These are phyloP conservation scores for Aptenodytes forsteri DNA, from an alignment of 2,113 vertebrate genomes.

Conservation along the genomic window DNA sequence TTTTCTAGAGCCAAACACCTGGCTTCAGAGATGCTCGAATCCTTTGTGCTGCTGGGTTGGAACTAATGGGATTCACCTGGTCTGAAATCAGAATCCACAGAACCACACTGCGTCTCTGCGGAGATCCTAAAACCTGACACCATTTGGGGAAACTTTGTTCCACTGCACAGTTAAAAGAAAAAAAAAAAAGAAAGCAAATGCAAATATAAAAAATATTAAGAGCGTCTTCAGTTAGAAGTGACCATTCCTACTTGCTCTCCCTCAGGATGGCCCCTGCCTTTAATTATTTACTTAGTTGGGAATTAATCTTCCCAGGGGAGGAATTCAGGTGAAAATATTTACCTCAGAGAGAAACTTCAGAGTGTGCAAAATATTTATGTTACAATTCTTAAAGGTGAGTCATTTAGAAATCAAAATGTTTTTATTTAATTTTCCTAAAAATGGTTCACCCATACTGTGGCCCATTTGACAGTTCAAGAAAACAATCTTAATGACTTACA, in stretches of 20 bases:
- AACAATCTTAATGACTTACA: conserved; percentile 7
- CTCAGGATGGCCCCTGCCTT: background rate
- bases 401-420: background rate
- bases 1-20: background rate
- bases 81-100: background rate
- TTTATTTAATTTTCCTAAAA: background rate
- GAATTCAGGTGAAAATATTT: background rate
- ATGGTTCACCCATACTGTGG: background rate
- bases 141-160: background rate
- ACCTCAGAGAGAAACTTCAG: background rate
- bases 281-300: background rate
- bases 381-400: background rate
- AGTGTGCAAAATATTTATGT: background rate
- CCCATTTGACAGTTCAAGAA: background rate
- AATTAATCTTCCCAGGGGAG: background rate
- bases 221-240: background rate
- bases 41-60: background rate
- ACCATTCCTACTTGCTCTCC: background rate
- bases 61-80: background rate
- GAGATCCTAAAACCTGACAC: background rate
- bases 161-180: no score
- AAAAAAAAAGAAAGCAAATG: background rate
- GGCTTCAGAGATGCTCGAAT: background rate
- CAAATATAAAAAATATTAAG: background rate
- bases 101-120: background rate